Evolutionary conservation across 2,113 vertebrate genomes (phyloP), one percentile per base, ranked within the genome.

Genomic region (Ophiodon elongatus): DNA sequence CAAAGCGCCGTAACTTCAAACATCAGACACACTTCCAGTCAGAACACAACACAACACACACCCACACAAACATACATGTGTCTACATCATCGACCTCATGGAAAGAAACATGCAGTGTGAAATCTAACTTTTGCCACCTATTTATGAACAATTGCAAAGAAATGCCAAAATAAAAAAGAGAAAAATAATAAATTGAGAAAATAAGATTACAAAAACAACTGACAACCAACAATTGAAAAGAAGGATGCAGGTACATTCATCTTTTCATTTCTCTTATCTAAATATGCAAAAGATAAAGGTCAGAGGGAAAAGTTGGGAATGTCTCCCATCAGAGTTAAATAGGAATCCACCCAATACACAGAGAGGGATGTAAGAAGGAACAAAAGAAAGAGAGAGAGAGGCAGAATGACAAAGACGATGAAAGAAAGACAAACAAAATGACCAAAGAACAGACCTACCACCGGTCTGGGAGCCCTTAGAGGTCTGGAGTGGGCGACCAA

Each of bases 401-500:
- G 59, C 4, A 33, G 39, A 43, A n/a, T 2, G 57, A 62, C 10
- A 35, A 64, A 27, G 33, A 33, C 2, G 13, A 14, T 6, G 14
- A 57, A 27, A 4, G 0, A 23, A 8, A 54, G 4, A 68, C 4
- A 57, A 60, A 72, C 0, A 57, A 25, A 19, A 1, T 15, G 39
- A 76, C 19, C 8, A 65, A 14, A 66, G 10, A 63, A 67, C 73
- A 85, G 79, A 98, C 98, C 95, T 98, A 99, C 98, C 97, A 95
- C 95, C 25, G 96, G 89, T 91, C 95, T 97, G 91, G 95, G 96
- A 54, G 96, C 95, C 74, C 97, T 97, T 92, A 96, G 96, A 50
- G 97, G 97, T 86, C 97, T 98, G 93, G 97, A 98, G 92, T 94
- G 94, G 70, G 97, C 98, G 76, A 99, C 97, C 94, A 99, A 92